These are phyloP conservation scores for Silurus meridionalis DNA, from an alignment of 2,113 vertebrate species.

Conservation along the genomic window DNA sequence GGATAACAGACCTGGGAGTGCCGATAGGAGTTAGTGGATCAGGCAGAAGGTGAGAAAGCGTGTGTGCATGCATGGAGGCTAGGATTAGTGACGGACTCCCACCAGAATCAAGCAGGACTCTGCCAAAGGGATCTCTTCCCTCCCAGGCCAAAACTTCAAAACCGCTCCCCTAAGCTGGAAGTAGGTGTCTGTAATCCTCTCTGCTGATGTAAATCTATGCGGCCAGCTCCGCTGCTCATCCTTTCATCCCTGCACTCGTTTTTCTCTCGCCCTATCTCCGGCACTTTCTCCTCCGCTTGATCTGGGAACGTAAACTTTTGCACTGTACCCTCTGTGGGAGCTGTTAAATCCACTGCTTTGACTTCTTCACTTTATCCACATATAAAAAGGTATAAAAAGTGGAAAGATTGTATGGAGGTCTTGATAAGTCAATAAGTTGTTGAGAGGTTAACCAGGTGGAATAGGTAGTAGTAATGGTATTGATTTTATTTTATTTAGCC, in stretches of 20 bases:
- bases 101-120: slow-evolving; percentile 87
- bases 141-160: slow-evolving; percentile 80
- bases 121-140: slow-evolving; percentile 82
- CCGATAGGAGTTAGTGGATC: slow-evolving; percentile 85
- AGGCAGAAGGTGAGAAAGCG: slow-evolving; percentile 87
- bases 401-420: neutral
- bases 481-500: neutral
- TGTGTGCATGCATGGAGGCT: slow-evolving; percentile 61
- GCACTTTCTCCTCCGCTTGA: slow-evolving; percentile 61
- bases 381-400: neutral
- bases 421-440: neutral
- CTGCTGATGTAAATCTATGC: slow-evolving; percentile 83
- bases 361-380: slow-evolving; percentile 68
- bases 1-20: slow-evolving; percentile 73
- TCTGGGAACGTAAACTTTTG: slow-evolving; percentile 82
- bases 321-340: slow-evolving; percentile 70
- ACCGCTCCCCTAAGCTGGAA: slow-evolving; percentile 80
- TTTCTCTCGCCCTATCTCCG: slow-evolving; percentile 59
- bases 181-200: slow-evolving; percentile 81
- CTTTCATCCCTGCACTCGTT: slow-evolving; percentile 78
- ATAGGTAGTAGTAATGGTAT: neutral
- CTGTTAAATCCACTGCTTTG: slow-evolving; percentile 66
- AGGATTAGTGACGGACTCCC: slow-evolving; percentile 88
- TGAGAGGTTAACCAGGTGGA: neutral
- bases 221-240: slow-evolving; percentile 71